Evolutionary conservation across 2,113 vertebrate species (phyloP).

Genomic region (Nothocercus nigrocapillus): DNA sequence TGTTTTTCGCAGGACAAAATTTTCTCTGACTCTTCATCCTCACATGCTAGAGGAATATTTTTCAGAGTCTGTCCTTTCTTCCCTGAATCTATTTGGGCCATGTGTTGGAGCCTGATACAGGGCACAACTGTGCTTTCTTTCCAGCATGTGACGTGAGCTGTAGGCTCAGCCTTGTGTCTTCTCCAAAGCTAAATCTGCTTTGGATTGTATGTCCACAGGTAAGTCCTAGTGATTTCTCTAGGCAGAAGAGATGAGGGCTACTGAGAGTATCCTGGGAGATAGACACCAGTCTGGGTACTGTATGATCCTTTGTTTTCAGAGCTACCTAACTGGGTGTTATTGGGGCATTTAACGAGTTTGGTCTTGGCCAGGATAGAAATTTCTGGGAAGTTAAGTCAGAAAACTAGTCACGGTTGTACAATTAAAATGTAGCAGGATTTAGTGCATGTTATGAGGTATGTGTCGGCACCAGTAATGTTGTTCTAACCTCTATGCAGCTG

Average conservation of each 20-base stretch:
- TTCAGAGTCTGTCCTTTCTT: not conserved
- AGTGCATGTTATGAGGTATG: accelerated
- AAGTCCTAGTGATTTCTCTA: conserved; percentile 13
- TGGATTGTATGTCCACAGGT: conserved; percentile 12
- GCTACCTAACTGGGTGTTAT: not conserved
- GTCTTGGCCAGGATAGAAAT: not conserved
- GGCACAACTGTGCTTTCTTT: not conserved
- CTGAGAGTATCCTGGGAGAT: not conserved
- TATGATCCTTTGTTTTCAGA: not conserved
- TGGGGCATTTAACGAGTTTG: not conserved
- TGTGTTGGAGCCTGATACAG: not conserved
- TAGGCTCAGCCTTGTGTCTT: conserved; percentile 18
- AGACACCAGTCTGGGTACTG: not conserved
- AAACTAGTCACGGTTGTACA: not conserved
- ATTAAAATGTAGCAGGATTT: not conserved
- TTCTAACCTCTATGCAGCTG: not conserved
- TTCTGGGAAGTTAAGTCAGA: not conserved
- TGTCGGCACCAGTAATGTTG: not conserved
- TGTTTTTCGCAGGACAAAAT: not conserved
- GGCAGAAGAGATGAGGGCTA: not conserved
- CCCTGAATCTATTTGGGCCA: not conserved
- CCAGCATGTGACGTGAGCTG: not conserved
- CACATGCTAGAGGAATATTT: not conserved
- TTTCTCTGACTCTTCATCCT: not conserved
- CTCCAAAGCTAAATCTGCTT: conserved; percentile 36